phyloP scores from a whole-genome alignment of 64 coral and sea anemone genomes.

The Astreopora myriophthalma region DNA sequence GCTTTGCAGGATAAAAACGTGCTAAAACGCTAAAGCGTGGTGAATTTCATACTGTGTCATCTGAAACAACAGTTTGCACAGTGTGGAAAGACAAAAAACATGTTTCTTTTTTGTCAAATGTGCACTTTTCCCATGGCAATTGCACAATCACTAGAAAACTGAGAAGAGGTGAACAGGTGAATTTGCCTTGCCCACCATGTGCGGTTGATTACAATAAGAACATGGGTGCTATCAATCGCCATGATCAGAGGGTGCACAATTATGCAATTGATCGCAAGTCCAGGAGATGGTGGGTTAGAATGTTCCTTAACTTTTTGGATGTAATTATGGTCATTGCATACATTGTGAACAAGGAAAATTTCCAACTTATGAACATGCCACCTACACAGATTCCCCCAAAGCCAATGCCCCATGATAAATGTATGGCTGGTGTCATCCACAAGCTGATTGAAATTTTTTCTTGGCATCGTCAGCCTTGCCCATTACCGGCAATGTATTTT shows the following conservation, averaged over 20 bases:
- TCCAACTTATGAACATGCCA: constrained; percentile 47
- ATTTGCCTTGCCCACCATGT: constrained; percentile 28
- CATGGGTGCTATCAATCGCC: no score
- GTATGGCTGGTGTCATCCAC: constrained; percentile 49
- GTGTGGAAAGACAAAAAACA: constrained; percentile 39
- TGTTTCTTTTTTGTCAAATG: constrained; percentile 45
- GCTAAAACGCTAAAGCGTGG: constrained; percentile 37
- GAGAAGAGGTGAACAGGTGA: constrained; percentile 5
- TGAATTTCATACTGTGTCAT: constrained; percentile 24
- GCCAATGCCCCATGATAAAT: background rate
- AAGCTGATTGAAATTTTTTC: constrained; percentile 46
- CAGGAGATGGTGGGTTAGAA: no score
- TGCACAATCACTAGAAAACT: constrained; percentile 10
- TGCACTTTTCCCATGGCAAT: background rate
- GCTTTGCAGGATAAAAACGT: constrained; percentile 23
- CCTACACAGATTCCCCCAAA: constrained; percentile 8
- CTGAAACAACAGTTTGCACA: constrained; percentile 7
- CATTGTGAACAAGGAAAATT: constrained; percentile 51
- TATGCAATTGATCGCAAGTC: no score
- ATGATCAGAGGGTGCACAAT: no score
- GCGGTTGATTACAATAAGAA: constrained; percentile 24
- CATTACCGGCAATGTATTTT: constrained; percentile 7
- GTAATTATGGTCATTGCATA: constrained; percentile 27
- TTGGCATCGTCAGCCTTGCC: constrained; percentile 9
- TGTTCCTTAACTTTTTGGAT: no score